Percentiles rank a stretch among this genome's conserved stretches.
phyloP scores from a whole-genome alignment of 2,888 invertebrate species.

The Drosophila atroscutellata region DNA sequence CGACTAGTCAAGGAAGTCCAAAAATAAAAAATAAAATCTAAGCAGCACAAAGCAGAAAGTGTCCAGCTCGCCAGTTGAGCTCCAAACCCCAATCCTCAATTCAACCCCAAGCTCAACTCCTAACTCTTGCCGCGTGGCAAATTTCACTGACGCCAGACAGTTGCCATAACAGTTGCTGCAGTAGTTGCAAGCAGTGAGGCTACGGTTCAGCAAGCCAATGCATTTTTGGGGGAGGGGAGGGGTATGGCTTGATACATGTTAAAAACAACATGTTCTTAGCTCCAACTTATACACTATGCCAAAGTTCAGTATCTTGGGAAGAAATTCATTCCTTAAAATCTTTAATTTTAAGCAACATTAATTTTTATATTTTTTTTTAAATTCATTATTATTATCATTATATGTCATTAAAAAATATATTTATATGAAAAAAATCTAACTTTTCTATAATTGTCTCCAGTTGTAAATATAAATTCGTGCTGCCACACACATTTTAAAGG shows the following conservation, averaged over 20 bases:
- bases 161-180: constrained; percentile 40
- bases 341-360: too few relatives aligned
- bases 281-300: constrained; percentile 28
- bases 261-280: constrained; percentile 71
- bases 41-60: constrained; percentile 9
- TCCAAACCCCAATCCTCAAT: neutral
- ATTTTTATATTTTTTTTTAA: neutral
- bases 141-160: constrained; percentile 67
- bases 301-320: neutral
- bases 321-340: neutral
- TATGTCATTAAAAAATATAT: neutral
- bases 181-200: neutral
- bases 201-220: too few relatives aligned
- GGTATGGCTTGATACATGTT: constrained; percentile 37
- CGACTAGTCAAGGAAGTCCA: constrained; percentile 66
- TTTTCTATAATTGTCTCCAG: neutral
- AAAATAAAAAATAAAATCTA: neutral
- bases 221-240: neutral
- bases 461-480: neutral
- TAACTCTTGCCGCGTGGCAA: constrained; percentile 42
- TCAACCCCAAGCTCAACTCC: neutral
- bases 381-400: neutral
- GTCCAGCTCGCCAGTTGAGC: constrained; percentile 6
- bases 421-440: neutral
- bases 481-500: constrained; percentile 3